Base-by-base conservation (phyloP, 1,140 invertebrate species). In the Tetraneura akinire region DNA sequence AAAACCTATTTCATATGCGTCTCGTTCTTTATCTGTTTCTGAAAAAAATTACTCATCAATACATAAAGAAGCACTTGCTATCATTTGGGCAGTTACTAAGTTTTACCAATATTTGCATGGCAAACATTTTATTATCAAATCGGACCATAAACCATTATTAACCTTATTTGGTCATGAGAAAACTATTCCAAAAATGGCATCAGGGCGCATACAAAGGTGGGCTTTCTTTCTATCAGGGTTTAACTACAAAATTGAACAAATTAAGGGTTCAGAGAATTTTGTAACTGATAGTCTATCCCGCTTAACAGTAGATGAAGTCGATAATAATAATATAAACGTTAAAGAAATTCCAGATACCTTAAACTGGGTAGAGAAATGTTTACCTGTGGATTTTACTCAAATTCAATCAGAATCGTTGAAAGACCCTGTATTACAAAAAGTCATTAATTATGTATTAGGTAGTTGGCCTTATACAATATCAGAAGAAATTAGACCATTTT, bases 41-140 rank as follows among this genome's bases (percentile, higher is more conserved):
- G 86, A 89, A 82, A 82, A 84, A 82, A 88, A 86, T 76, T 88
- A 89, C 68, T 81, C 85, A 13, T 86, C 87, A 80, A 86, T 88
- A 37, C 86, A n/a, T n/a, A n/a, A n/a, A n/a, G n/a, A n/a, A n/a
- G n/a, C n/a, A n/a, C n/a, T n/a, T n/a, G n/a, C n/a, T 4, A 86
- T 90, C 11, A 81, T 89, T 1, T 90, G 84, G 83, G 86, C 85
- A 6, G 84, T 90, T 8, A 85, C 86, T 80, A 87, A 87, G 83
- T 90, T 90, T 83, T 84, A 88, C 47, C 82, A 87, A 53, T 90
- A 87, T 82, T 70, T 91, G 8, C 86, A 84, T 82, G 88, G 89
- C 45, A 81, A 84, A 21, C 68, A 84, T 21, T 90, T 90, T 84
- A 83, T 83, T 10, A 80, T 89, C 16, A 80, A 83, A 57, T 88